Evolutionary conservation across 2,797 vertebrate species (phyloP), one percentile per base, ranked within the genome.

Genomic region (Diglossa cyanea): DNA sequence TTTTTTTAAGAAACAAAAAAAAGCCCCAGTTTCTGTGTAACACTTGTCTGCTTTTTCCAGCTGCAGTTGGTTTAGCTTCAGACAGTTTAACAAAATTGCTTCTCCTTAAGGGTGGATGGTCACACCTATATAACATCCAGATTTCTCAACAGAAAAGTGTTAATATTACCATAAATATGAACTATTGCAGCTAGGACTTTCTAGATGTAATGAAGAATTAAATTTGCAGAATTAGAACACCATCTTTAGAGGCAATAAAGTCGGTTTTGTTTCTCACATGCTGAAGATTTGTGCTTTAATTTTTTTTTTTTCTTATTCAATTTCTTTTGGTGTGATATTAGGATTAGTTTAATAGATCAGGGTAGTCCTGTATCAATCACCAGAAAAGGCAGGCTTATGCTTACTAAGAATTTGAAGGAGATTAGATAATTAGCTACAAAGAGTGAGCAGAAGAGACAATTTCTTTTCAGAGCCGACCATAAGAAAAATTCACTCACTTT

Each of bases 141-240:
- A 93, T 93, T 95, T 80, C 86, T 96, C 88, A 66, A 91, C 92
- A 86, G 91, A 77, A 88, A 86, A 74, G 42, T 85, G 42, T 31
- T 47, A 87, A 95, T 61, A 93, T 83, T 79, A 60, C 72, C 39
- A 82, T 78, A 92, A 95, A 84, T 74, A 61, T 73, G 35, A 77
- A 68, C 71, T 83, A 65, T 33, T 33, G 60, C 76, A 95, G 74
- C 30, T 80, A 71, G 55, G 62, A 57, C 24, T 54, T 91, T 50
- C 17, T 47, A 83, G n/a, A 90, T 91, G 44, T 63, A 81, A 94
- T 62, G 73, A 50, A 28, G 33, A 81, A 73, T 53, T 7, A 17
- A 48, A 39, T 74, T 81, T 86, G 31, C 39, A 57, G 21, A 48
- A n/a, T 74, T 76, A 88, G 15, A 76, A 55, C 25, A 55, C 12